Evolutionary conservation across 2,888 invertebrate species (phyloP).

Genomic region (Myopa tessellatipennis): DNA sequence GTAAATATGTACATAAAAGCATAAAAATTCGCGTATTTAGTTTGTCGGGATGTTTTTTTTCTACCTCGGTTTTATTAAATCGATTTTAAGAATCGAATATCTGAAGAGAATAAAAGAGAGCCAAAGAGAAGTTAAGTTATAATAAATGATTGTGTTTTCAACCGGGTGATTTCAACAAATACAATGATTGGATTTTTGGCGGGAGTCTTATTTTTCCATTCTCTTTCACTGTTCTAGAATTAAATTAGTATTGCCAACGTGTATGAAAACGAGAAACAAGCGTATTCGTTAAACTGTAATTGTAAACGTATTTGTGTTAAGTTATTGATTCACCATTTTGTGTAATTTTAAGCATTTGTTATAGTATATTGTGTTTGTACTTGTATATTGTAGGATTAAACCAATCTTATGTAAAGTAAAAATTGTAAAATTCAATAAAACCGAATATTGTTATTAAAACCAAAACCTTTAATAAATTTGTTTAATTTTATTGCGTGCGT

Average conservation of each 20-base stretch:
- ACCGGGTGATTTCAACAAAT: constrained; percentile 6
- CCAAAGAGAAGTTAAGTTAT: too few species aligned
- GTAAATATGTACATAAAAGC: too few species aligned
- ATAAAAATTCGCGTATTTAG: too few species aligned
- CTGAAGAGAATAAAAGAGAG: too few species aligned
- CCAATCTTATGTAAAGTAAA: constrained; percentile 29
- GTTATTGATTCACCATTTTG: constrained; percentile 24
- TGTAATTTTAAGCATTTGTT: constrained; percentile 33
- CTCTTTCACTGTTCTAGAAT: not conserved
- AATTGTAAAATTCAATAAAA: constrained; percentile 34
- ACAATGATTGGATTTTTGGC: constrained; percentile 53
- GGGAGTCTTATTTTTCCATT: constrained; percentile 34
- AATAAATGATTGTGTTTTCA: not conserved
- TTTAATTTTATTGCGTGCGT: constrained; percentile 35
- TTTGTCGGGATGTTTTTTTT: too few species aligned
- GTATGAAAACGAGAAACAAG: not conserved
- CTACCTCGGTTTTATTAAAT: too few species aligned
- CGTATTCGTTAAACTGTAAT: constrained; percentile 2
- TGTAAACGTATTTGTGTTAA: constrained; percentile 32
- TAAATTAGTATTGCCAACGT: constrained; percentile 13
- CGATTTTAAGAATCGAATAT: too few species aligned
- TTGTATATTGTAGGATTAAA: constrained; percentile 17
- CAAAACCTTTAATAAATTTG: constrained; percentile 32
- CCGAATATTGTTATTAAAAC: constrained; percentile 16
- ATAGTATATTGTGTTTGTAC: constrained; percentile 25